A percentile compares a stretch with the other conserved stretches of the same genome.
These are phyloP conservation scores for Dioctria linearis DNA, from an alignment of 2,888 invertebrate species.

Conservation along the genomic window DNA sequence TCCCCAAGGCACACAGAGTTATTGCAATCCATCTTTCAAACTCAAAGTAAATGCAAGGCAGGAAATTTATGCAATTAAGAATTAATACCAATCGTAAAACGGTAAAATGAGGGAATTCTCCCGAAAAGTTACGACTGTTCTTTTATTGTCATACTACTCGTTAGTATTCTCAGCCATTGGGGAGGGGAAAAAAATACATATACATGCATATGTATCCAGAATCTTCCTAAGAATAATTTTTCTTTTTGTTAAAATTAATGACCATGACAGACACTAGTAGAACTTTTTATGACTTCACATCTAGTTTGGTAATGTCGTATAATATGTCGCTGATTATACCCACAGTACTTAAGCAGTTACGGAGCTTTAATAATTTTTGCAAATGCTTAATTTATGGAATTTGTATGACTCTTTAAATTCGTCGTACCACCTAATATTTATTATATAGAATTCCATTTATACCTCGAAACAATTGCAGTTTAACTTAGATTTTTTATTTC, in stretches of 20 bases:
- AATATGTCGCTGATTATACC: conserved; percentile 2
- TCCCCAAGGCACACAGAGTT: conserved; percentile 7
- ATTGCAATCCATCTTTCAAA: neutral
- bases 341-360: no score
- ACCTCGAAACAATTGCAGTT: no score
- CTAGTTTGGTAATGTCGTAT: conserved; percentile 1
- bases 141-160: conserved; percentile 45
- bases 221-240: conserved; percentile 30
- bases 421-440: no score
- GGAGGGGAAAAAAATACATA: neutral
- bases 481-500: no score
- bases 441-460: no score
- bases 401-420: no score
- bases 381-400: no score
- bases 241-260: conserved; percentile 50
- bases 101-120: conserved; percentile 38
- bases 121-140: conserved; percentile 45
- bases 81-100: conserved; percentile 53
- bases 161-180: conserved; percentile 12
- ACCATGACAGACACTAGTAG: conserved; percentile 44
- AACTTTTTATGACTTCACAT: conserved; percentile 32
- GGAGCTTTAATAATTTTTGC: no score
- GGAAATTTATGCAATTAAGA: conserved; percentile 54
- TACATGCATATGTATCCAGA: neutral
- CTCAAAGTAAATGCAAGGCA: conserved; percentile 23